These are phyloP conservation scores for Microtus pennsylvanicus DNA, from an alignment of 2,113 vertebrate species.

Conservation along the genomic window DNA sequence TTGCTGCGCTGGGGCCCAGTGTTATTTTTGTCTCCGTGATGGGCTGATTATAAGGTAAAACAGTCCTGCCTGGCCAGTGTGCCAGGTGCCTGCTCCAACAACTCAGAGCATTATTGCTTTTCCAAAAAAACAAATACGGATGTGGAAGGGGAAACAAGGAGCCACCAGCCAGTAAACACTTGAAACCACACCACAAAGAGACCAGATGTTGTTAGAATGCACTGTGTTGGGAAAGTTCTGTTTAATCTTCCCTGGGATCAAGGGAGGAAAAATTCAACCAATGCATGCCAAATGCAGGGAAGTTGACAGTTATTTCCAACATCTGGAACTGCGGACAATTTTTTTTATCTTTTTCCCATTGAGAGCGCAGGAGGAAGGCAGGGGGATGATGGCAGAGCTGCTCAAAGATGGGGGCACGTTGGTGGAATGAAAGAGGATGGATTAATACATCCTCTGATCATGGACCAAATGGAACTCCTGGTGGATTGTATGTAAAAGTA, in stretches of 20 bases:
- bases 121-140: slow-evolving; percentile 72
- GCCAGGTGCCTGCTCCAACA: slow-evolving; percentile 85
- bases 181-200: slow-evolving; percentile 66
- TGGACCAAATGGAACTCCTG: not conserved
- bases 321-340: not conserved
- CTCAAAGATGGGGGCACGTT: not conserved
- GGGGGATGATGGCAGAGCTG: not conserved
- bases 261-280: slow-evolving; percentile 52
- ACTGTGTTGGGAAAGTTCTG: slow-evolving; percentile 61
- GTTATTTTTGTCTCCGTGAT: slow-evolving; percentile 85
- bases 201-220: slow-evolving; percentile 64
- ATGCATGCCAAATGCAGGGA: not conserved
- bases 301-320: slow-evolving; percentile 62
- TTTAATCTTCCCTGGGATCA: slow-evolving; percentile 45
- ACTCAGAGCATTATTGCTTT: slow-evolving; percentile 81
- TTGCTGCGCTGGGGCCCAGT: slow-evolving; percentile 72
- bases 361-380: not conserved
- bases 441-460: not conserved
- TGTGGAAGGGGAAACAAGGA: slow-evolving; percentile 43
- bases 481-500: not conserved
- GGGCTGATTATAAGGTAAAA: slow-evolving; percentile 86
- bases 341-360: slow-evolving; percentile 15
- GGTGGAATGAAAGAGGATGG: not conserved
- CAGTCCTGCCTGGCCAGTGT: slow-evolving; percentile 83
- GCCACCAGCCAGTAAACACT: slow-evolving; percentile 70